Evolutionary conservation across 1,140 invertebrate species (phyloP).

Genomic region (Mya arenaria): DNA sequence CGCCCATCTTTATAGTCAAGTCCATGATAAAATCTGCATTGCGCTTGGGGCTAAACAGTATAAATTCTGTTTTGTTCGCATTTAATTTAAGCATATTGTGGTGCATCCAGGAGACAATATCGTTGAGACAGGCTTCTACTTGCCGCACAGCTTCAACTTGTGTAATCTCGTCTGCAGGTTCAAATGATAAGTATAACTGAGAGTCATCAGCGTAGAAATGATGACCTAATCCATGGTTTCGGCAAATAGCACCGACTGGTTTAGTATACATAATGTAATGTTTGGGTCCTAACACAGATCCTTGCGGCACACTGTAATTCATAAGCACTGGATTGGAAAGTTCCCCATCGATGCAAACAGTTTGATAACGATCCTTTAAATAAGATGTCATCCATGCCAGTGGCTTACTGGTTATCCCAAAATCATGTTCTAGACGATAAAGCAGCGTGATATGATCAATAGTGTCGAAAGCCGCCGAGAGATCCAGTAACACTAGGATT

Average conservation of each 20-base stretch:
- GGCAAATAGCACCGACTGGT: conserved; percentile 25
- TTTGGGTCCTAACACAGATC: conserved; percentile 38
- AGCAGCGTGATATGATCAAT: conserved; percentile 9
- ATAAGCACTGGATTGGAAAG: conserved; percentile 13
- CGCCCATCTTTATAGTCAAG: conserved; percentile 23
- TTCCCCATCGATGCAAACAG: conserved; percentile 14
- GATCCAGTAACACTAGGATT: conserved; percentile 15
- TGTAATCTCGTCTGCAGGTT: not conserved
- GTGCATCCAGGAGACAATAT: conserved; percentile 43
- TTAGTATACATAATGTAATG: conserved; percentile 29
- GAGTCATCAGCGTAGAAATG: conserved; percentile 38
- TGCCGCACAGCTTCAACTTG: conserved; percentile 1
- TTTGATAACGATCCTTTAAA: conserved; percentile 20
- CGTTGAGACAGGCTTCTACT: conserved; percentile 14
- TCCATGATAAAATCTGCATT: not conserved
- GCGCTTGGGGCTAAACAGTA: conserved; percentile 5
- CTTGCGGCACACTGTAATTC: conserved; percentile 35
- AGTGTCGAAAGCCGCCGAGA: conserved; percentile 22
- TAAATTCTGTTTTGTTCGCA: conserved; percentile 31
- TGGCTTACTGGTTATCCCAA: not conserved
- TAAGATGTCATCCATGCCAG: conserved; percentile 37
- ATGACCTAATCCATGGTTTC: conserved; percentile 20
- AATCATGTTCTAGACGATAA: conserved; percentile 15
- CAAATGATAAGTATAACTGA: conserved; percentile 33
- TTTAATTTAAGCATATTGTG: conserved; percentile 45